A percentile compares a stretch with the other conserved stretches of the same genome.
phyloP scores from a whole-genome alignment of 2,888 invertebrate species.

The Rhaphigaster nebulosa region DNA sequence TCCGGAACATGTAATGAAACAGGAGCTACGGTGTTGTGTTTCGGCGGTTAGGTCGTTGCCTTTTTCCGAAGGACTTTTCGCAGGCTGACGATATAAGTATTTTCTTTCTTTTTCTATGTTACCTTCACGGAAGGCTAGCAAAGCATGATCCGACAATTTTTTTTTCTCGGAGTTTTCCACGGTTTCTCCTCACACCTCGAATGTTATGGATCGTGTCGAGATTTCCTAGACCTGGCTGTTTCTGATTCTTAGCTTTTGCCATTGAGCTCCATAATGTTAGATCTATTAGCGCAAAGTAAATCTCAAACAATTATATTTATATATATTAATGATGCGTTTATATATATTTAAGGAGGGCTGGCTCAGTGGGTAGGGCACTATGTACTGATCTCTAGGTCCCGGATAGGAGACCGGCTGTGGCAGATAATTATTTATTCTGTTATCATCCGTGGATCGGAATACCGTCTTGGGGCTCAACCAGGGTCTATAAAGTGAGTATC shows the following conservation, averaged over 20 bases:
- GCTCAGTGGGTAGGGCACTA: too few relatives aligned
- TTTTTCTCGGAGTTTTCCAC: conserved; percentile 17
- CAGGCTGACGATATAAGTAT: background rate
- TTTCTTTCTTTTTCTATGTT: background rate
- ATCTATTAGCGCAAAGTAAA: too few relatives aligned
- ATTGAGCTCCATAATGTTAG: background rate
- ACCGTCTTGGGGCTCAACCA: too few relatives aligned
- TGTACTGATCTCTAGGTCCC: too few relatives aligned
- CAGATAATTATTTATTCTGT: too few relatives aligned
- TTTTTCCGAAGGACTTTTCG: conserved; percentile 39
- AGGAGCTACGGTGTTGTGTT: background rate
- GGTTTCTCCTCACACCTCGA: conserved; percentile 16
- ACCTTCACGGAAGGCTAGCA: conserved; percentile 49
- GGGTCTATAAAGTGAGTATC: too few relatives aligned
- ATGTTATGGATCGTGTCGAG: conserved; percentile 7
- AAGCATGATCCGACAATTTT: conserved; percentile 42
- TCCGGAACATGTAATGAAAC: background rate
- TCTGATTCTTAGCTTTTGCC: background rate
- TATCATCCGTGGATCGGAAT: too few relatives aligned
- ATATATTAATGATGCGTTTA: too few relatives aligned
- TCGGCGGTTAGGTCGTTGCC: background rate
- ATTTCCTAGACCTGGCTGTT: background rate
- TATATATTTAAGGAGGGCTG: too few relatives aligned
- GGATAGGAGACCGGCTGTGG: too few relatives aligned
- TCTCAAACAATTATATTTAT: too few relatives aligned